Conservation (phyloP, 2,797 vertebrate species). For the Ptychobarbus kaznakovi region DNA sequence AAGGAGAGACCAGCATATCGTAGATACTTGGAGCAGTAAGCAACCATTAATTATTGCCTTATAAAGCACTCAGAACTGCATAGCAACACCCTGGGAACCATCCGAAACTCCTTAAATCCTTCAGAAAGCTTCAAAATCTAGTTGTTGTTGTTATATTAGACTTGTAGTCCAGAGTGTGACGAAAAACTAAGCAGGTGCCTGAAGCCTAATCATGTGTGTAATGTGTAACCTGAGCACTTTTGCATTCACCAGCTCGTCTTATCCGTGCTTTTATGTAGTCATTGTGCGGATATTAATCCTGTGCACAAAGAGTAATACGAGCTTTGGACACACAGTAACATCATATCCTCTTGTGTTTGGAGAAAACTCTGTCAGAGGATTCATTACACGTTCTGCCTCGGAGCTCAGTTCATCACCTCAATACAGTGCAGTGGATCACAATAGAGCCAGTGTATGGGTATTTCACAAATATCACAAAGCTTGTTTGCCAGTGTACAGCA, state of each 20-base stretch:
- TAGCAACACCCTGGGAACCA: not conserved
- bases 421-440: constrained; percentile 1
- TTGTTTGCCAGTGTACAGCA: not conserved
- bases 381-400: constrained; percentile 11
- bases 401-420: constrained; percentile 8
- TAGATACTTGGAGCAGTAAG: not conserved
- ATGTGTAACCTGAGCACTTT: constrained; percentile 26
- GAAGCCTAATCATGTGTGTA: constrained; percentile 27
- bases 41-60: not conserved
- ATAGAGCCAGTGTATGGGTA: not conserved
- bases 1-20: not conserved
- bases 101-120: not conserved
- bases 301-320: constrained; percentile 46
- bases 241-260: constrained; percentile 30
- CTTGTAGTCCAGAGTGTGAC: constrained; percentile 12
- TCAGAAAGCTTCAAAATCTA: not conserved
- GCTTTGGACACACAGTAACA: constrained; percentile 37
- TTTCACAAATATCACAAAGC: not conserved
- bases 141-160: not conserved
- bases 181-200: not conserved
- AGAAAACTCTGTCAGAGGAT: constrained; percentile 8
- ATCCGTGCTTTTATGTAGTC: constrained; percentile 28
- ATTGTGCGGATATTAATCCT: constrained; percentile 46
- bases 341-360: constrained; percentile 25
- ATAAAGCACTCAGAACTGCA: not conserved